Conservation (phyloP, 2,888 invertebrate species). For the Cryptosula pallasiana region DNA sequence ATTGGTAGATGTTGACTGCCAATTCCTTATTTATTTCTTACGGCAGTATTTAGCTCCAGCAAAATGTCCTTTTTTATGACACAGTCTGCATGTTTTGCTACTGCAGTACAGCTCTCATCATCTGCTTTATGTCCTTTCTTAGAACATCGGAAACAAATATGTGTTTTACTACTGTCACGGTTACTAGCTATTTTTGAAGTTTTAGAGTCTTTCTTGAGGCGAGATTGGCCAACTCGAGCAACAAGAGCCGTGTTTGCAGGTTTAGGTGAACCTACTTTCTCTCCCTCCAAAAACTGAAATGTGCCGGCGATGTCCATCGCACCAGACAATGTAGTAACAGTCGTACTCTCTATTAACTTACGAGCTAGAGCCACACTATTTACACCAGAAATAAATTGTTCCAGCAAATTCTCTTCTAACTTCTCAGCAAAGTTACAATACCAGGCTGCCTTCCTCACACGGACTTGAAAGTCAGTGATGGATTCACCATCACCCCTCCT, state of each 20-base stretch:
- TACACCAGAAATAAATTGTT: constrained; percentile 14
- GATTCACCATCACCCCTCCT: not conserved
- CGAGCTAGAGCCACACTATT: not conserved
- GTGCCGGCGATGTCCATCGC: not conserved
- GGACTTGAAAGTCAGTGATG: not conserved
- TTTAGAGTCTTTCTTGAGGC: not conserved
- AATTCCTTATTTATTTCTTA: not conserved
- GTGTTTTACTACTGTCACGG: not conserved
- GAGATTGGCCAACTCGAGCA: not conserved
- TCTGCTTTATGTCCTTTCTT: not conserved
- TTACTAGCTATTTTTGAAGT: not conserved
- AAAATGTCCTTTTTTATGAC: not conserved
- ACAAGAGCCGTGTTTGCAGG: not conserved
- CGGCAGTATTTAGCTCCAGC: not conserved
- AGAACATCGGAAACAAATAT: constrained; percentile 3
- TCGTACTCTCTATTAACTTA: not conserved
- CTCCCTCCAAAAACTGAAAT: not conserved
- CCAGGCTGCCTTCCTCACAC: not conserved
- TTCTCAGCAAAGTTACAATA: not conserved
- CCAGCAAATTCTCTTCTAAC: constrained; percentile 4
- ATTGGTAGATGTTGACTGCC: not conserved
- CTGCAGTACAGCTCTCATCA: not conserved
- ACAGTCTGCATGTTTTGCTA: not conserved
- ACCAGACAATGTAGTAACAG: not conserved
- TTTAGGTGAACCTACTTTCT: not conserved